Percentiles rank a stretch among this genome's conserved stretches.
phyloP scores from a whole-genome alignment of 2,888 invertebrate species.

The Brenthis daphne region DNA sequence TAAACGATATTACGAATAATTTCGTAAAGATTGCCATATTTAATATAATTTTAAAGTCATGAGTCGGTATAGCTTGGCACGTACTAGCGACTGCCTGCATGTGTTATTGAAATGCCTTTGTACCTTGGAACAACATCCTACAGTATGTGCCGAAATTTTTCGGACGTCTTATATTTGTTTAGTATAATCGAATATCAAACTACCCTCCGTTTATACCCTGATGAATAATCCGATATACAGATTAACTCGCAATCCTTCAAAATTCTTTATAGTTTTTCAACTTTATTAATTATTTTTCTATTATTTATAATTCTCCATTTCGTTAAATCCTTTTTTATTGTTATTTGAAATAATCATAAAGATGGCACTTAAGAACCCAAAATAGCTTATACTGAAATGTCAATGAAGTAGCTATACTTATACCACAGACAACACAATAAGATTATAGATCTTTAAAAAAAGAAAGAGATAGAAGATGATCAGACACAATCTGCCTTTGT shows the following conservation, averaged over 20 bases:
- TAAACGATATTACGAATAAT: constrained; percentile 7
- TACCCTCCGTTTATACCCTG: constrained; percentile 22
- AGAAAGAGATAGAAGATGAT: constrained; percentile 13
- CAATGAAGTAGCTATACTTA: not conserved
- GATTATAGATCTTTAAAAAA: not conserved
- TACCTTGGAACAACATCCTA: not conserved
- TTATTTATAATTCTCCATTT: not conserved
- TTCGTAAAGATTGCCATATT: constrained; percentile 4
- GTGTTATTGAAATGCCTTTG: not conserved
- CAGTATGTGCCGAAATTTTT: too few species aligned
- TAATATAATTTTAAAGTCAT: not conserved
- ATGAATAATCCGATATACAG: constrained; percentile 1
- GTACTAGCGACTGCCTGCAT: not conserved
- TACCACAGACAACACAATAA: constrained; percentile 12
- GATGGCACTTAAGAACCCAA: constrained; percentile 49
- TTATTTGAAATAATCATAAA: constrained; percentile 31
- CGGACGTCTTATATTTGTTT: not conserved
- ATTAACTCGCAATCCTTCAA: constrained; percentile 7
- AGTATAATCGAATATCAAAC: constrained; percentile 15
- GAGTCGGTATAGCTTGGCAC: not conserved
- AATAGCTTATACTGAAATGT: constrained; percentile 32
- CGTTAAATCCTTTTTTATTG: not conserved
- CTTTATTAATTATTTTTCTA: not conserved
- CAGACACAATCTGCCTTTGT: constrained; percentile 4
- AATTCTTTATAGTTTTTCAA: constrained; percentile 1